Conservation (phyloP, 2,888 invertebrate species). For the Dryobota labecula region DNA sequence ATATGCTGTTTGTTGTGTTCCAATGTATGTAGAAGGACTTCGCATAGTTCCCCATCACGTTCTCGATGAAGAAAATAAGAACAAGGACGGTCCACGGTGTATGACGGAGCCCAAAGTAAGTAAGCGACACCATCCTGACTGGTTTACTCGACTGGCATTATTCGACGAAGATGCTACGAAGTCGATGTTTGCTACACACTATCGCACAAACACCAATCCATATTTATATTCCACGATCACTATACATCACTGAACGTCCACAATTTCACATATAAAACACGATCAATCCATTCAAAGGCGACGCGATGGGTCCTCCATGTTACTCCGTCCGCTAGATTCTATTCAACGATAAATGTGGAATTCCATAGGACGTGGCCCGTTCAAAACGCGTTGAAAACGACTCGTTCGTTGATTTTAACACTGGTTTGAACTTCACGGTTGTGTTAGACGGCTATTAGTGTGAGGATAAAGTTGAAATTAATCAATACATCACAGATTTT, state of each 20-base stretch:
- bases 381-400: slow-evolving; percentile 77
- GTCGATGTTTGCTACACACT: slow-evolving; percentile 62
- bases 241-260: slow-evolving; percentile 71
- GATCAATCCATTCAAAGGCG: slow-evolving; percentile 81
- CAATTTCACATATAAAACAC: slow-evolving; percentile 83
- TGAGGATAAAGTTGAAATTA: slow-evolving; percentile 86
- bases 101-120: slow-evolving; percentile 85
- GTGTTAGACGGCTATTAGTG: slow-evolving; percentile 73
- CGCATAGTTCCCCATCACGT: slow-evolving; percentile 93
- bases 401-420: slow-evolving; percentile 73
- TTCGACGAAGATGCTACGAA: slow-evolving; percentile 73
- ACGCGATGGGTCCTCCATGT: slow-evolving; percentile 88
- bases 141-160: slow-evolving; percentile 81
- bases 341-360: slow-evolving; percentile 90
- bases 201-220: slow-evolving; percentile 83
- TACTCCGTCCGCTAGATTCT: slow-evolving; percentile 87
- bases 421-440: slow-evolving; percentile 68
- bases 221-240: slow-evolving; percentile 75
- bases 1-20: slow-evolving; percentile 98
- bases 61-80: slow-evolving; percentile 91
- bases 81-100: slow-evolving; percentile 90
- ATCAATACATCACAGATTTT: slow-evolving; percentile 91
- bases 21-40: slow-evolving; percentile 97
- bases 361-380: slow-evolving; percentile 89
- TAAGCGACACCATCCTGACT: slow-evolving; percentile 87